Evolutionary conservation across 1,140 invertebrate species (phyloP), one percentile per base, ranked within the genome.

Genomic region (Pemphigus obesinymphae): DNA sequence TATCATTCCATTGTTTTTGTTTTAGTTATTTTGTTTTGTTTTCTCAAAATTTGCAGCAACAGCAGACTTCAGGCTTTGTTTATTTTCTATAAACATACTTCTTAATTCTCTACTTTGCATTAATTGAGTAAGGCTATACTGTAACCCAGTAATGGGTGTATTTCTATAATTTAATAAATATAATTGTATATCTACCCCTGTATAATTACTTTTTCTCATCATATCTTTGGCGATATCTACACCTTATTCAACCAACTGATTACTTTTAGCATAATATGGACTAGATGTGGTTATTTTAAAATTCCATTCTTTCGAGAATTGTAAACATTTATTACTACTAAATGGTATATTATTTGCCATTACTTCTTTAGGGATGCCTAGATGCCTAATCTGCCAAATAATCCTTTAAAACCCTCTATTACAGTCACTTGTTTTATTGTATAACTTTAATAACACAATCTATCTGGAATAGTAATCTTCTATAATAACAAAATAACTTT

Each of bases 101-200:
- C n/a, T n/a, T n/a, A n/a, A n/a, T n/a, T n/a, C n/a, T n/a, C n/a
- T n/a, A n/a, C n/a, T n/a, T n/a, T n/a, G n/a, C n/a, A n/a, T n/a
- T n/a, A n/a, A n/a, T n/a, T n/a, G n/a, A n/a, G n/a, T n/a, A n/a
- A n/a, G n/a, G n/a, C n/a, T n/a, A n/a, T n/a, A n/a, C n/a, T n/a
- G n/a, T n/a, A n/a, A n/a, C n/a, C n/a, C n/a, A n/a, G n/a, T n/a
- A n/a, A n/a, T n/a, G n/a, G n/a, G n/a, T 55, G 76, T 37, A 63
- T 43, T 10, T 17, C 11, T 63, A 7, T 6, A 81, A n/a, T n/a
- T n/a, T n/a, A n/a, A n/a, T n/a, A n/a, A n/a, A n/a, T n/a, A 29
- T 45, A 66, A 82, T n/a, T 83, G n/a, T 61, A 83, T 26, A 73
- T 83, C 37, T 10, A 15, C 23, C 3, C 37, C 37, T 2, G 63